These are phyloP conservation scores for Microplitis manilae DNA, from an alignment of 2,888 invertebrate genomes.

Conservation along the genomic window DNA sequence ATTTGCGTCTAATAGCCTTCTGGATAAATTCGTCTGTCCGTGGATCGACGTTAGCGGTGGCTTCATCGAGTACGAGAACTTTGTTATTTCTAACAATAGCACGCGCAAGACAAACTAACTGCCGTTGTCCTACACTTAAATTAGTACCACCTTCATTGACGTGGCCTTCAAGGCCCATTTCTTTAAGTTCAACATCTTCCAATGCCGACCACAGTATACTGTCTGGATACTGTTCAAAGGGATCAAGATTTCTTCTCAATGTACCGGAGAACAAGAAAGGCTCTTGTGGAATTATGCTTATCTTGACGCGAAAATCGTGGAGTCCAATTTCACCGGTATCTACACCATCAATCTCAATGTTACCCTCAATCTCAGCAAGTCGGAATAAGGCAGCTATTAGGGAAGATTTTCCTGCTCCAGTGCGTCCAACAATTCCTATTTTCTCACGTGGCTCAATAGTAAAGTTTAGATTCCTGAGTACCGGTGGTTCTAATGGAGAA, in stretches of 20 bases:
- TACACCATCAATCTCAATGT: constrained; percentile 73
- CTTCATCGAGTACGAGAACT: constrained; percentile 91
- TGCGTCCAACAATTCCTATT: constrained; percentile 81
- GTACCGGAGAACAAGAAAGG: constrained; percentile 90
- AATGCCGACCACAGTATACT: constrained; percentile 86
- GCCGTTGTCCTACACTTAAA: constrained; percentile 92
- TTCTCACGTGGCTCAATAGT: constrained; percentile 78
- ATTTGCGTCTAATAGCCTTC: constrained; percentile 74
- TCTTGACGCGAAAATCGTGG: constrained; percentile 74
- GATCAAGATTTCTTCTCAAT: constrained; percentile 90
- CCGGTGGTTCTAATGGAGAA: constrained; percentile 79
- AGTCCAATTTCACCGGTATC: constrained; percentile 72
- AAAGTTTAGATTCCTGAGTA: constrained; percentile 82
- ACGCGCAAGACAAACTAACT: constrained; percentile 90
- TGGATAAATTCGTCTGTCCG: constrained; percentile 78
- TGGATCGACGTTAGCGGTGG: constrained; percentile 93
- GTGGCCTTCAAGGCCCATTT: constrained; percentile 77
- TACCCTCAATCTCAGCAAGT: constrained; percentile 72
- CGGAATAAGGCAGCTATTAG: constrained; percentile 82
- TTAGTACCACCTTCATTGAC: constrained; percentile 81
- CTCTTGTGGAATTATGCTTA: constrained; percentile 83
- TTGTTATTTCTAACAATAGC: constrained; percentile 88
- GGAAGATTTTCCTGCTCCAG: constrained; percentile 83
- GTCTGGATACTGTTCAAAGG: constrained; percentile 87
- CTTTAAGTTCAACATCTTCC: constrained; percentile 86